phyloP scores from a whole-genome alignment of 2,113 vertebrate species.

The Crypturellus undulatus region DNA sequence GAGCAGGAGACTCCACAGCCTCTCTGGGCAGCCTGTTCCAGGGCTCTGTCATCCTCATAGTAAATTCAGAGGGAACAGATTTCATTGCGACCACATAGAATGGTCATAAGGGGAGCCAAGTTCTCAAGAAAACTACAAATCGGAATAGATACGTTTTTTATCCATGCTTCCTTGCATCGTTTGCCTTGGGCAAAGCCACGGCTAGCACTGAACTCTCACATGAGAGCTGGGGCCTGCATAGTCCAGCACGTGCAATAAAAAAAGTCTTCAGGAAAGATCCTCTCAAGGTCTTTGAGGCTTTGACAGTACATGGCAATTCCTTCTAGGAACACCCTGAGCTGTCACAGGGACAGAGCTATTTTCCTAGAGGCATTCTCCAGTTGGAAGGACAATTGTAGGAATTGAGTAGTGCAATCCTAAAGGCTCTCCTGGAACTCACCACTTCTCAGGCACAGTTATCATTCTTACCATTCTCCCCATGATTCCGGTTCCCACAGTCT shows the following conservation, averaged over 20 bases:
- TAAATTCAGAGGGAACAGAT: neutral
- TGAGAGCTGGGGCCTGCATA: neutral
- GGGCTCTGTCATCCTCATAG: no score
- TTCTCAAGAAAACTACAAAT: neutral
- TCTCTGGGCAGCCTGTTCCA: no score
- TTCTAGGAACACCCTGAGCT: neutral
- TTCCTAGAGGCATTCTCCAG: neutral
- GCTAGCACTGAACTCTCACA: neutral
- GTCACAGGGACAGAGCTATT: neutral
- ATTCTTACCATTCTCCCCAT: conserved; percentile 96
- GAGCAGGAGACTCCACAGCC: no score
- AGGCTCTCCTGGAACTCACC: neutral
- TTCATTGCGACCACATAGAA: neutral
- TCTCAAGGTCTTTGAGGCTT: neutral
- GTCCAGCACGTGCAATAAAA: neutral
- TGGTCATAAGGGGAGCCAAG: neutral
- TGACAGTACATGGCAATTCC: neutral
- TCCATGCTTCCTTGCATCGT: neutral
- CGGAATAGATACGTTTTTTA: neutral
- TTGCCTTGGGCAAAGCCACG: neutral
- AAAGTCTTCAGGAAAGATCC: neutral
- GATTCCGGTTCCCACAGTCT: conserved; percentile 96
- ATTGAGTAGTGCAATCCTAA: neutral
- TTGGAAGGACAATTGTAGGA: neutral
- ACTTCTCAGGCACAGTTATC: neutral